phyloP scores from a whole-genome alignment of 2,113 vertebrate species.

The Anseranas semipalmata region DNA sequence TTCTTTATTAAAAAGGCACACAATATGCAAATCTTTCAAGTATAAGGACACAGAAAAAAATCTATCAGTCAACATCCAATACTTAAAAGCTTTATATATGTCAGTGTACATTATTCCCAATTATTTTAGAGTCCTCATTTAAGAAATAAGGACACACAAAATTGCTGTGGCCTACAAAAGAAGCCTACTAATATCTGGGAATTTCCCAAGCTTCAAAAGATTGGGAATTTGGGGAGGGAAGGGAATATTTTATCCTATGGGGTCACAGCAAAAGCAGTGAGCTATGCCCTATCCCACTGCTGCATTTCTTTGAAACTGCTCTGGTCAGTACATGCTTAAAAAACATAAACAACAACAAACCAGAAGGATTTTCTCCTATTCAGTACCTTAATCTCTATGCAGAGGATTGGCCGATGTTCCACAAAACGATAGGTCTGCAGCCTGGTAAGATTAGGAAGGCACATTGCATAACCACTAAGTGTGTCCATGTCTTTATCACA shows the following conservation, averaged over 20 bases:
- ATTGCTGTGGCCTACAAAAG: background rate
- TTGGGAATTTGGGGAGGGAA: background rate
- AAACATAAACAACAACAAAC: fast-evolving
- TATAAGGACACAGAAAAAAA: background rate
- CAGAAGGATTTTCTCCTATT: background rate
- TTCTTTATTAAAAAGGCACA: background rate
- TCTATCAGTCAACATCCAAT: background rate
- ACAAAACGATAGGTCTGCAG: conserved; percentile 81
- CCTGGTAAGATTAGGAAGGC: conserved; percentile 93
- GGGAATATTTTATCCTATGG: fast-evolving
- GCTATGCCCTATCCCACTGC: background rate
- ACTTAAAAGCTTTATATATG: background rate
- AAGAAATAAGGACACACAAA: background rate
- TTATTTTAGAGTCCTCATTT: background rate
- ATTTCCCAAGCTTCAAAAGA: background rate
- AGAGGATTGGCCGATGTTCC: conserved; percentile 88
- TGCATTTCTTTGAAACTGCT: background rate
- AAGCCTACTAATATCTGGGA: background rate
- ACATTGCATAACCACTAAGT: conserved; percentile 92
- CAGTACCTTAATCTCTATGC: conserved; percentile 94
- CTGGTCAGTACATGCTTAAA: fast-evolving
- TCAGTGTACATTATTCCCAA: background rate
- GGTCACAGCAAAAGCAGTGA: background rate
- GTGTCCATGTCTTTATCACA: conserved; percentile 97
- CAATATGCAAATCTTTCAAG: background rate